phyloP scores from a whole-genome alignment of 92 coral and sea anemone genomes.

The Parazoanthus swiftii region DNA sequence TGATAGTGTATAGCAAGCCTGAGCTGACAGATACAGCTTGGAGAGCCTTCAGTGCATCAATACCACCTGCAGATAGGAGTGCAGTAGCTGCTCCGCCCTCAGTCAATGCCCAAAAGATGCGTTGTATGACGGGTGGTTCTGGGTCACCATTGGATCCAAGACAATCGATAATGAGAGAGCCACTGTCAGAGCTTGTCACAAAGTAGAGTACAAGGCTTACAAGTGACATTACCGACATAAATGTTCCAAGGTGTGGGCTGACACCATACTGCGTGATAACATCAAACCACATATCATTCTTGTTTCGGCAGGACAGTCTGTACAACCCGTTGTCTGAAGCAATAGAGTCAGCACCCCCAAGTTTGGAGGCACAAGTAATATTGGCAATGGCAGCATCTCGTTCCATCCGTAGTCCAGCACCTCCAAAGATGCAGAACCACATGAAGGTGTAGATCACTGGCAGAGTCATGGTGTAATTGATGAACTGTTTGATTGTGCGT shows the following conservation, averaged over 20 bases:
- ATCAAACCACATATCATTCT: constrained; percentile 55
- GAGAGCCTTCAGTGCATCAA: constrained; percentile 55
- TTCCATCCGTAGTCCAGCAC: constrained; percentile 62
- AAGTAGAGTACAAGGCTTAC: constrained; percentile 77
- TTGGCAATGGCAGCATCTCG: constrained; percentile 47
- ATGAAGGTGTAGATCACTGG: constrained; percentile 49
- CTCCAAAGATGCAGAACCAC: constrained; percentile 61
- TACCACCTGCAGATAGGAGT: constrained; percentile 64
- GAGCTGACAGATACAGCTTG: constrained; percentile 60
- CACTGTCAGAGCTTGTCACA: constrained; percentile 96
- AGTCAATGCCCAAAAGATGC: constrained; percentile 93
- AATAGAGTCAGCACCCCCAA: constrained; percentile 43
- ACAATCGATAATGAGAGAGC: constrained; percentile 89
- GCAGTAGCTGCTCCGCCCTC: constrained; percentile 78
- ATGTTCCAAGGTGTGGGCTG: constrained; percentile 46
- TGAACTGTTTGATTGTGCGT: constrained; percentile 50
- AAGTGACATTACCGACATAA: constrained; percentile 77
- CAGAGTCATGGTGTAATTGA: constrained; percentile 48
- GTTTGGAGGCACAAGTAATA: constrained; percentile 38
- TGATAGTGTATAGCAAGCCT: constrained; percentile 61
- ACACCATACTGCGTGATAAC: constrained; percentile 54
- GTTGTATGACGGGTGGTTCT: constrained; percentile 86
- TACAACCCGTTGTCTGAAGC: constrained; percentile 45
- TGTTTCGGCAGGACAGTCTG: constrained; percentile 49
- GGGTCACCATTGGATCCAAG: constrained; percentile 90